A percentile compares a stretch with the other conserved stretches of the same genome.
phyloP scores from a whole-genome alignment of 2,797 vertebrate species.

The Lutra lutra region DNA sequence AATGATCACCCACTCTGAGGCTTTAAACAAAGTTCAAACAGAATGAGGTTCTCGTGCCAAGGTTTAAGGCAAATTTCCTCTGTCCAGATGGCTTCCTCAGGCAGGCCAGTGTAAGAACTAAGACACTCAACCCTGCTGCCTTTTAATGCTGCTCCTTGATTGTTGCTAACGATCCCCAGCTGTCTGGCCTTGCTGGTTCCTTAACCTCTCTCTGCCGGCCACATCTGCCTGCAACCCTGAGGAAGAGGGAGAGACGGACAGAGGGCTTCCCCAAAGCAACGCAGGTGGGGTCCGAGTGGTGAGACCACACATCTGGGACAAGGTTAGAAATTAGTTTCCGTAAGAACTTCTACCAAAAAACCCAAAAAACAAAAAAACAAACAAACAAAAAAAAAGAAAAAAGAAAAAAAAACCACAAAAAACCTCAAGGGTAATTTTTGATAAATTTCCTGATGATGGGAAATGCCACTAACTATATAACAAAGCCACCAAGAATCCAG shows the following conservation, averaged over 20 bases:
- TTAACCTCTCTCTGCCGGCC: conserved; percentile 48
- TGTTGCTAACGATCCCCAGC: conserved; percentile 80
- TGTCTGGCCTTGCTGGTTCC: conserved; percentile 61
- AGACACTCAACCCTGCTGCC: conserved; percentile 73
- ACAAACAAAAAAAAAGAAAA: no score
- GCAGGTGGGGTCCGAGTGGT: conserved; percentile 3
- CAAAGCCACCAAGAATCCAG: background rate
- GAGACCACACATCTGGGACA: background rate
- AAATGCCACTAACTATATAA: background rate
- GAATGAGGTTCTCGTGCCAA: conserved; percentile 80
- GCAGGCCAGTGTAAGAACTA: conserved; percentile 70
- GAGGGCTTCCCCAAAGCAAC: conserved; percentile 5
- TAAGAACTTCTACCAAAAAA: background rate
- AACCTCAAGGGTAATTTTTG: background rate
- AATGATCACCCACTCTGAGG: conserved; percentile 82
- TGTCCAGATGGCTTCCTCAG: conserved; percentile 82
- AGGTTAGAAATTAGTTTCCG: background rate
- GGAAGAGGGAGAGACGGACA: background rate
- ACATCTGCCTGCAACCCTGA: conserved; percentile 63
- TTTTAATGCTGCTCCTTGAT: conserved; percentile 76
- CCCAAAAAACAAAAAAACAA: no score
- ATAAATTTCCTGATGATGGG: background rate
- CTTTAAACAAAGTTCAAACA: conserved; percentile 85
- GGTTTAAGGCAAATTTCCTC: conserved; percentile 82
- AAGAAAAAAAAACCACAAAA: background rate